Base-by-base conservation (phyloP, 2,113 vertebrate species). In the Cyprinus carpio region DNA sequence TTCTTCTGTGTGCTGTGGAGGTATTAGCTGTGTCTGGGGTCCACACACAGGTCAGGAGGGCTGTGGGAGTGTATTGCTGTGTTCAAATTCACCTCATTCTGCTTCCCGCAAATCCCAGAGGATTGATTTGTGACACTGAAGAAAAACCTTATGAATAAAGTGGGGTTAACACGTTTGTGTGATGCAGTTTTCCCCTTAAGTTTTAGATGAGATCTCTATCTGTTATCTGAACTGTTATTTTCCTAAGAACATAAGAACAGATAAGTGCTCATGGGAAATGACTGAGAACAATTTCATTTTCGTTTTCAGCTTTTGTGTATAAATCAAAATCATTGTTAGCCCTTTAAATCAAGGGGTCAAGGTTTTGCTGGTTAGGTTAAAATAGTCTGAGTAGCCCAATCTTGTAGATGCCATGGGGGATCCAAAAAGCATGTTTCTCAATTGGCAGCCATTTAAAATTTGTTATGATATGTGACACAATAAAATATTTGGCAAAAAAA, bases 21-120 rank as follows among this genome's bases (percentile, higher is more conserved):
- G 67, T 72, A 83, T 83, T 83, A 27, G 49, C 29, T n/a, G 29
- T 6, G 0, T 58, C 20, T 72, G 67, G 29, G 81, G 43, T 72
- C 46, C 72, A 37, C 65, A 34, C 43, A 82, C 16, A 82, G 46
- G 80, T 34, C 65, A 83, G 46, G 78, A 69, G 40, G 15, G 7
- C 23, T 25, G 13, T 4, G 3, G 23, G 40, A 75, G 6, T 16
- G n/a, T 15, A 25, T 25, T 27, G 23, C 49, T 77, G 75, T 23
- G 25, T 49, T 16, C 37, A 75, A 75, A 75, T 46, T 46, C 71
- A 46, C 71, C 23, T 25, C n/a, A 75, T 75, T 75, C 37, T 75
- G 6, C 40, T 49, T 75, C 6, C 69, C 69, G 18, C 40, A 75
- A 75, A 75, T 75, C 40, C 40, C n/a, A 27, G 25, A 49, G 40